phyloP scores from a whole-genome alignment of 2,888 invertebrate genomes.

The Rotaria macrura region DNA sequence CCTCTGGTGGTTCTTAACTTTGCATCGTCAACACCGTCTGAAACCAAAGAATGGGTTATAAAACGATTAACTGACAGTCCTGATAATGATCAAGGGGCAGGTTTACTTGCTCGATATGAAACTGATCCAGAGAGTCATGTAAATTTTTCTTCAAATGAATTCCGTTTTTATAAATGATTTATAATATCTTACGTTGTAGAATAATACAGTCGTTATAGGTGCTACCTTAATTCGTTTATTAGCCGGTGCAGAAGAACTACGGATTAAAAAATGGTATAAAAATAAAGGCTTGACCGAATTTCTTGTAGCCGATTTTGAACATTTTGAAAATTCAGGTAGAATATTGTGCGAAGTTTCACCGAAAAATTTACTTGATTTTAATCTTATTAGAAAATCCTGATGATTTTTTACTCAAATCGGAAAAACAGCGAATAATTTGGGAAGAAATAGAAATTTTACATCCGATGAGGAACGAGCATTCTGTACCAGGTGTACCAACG shows the following conservation, averaged over 20 bases:
- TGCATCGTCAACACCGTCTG: not conserved
- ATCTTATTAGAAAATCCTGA: constrained; percentile 33
- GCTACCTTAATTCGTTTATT: constrained; percentile 37
- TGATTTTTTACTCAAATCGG: constrained; percentile 56
- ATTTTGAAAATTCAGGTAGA: constrained; percentile 43
- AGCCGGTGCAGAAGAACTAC: constrained; percentile 44
- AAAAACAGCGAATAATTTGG: constrained; percentile 61
- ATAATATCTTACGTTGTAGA: not conserved
- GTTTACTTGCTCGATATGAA: not conserved
- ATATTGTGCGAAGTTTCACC: no score
- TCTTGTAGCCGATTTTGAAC: constrained; percentile 39
- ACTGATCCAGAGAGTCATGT: not conserved
- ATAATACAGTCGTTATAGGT: not conserved
- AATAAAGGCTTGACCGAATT: constrained; percentile 43
- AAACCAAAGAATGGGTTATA: not conserved
- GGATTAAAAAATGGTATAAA: constrained; percentile 42
- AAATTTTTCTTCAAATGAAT: not conserved
- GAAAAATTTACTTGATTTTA: no score
- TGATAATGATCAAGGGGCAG: not conserved
- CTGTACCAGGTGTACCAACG: constrained; percentile 55
- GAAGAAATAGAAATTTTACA: constrained; percentile 60
- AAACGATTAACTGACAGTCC: not conserved
- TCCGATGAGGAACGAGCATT: constrained; percentile 56
- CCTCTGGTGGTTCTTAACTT: not conserved
- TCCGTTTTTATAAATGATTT: not conserved